Evolutionary conservation across 1,140 invertebrate genomes (phyloP).

Genomic region (Brachionus paranguensis): DNA sequence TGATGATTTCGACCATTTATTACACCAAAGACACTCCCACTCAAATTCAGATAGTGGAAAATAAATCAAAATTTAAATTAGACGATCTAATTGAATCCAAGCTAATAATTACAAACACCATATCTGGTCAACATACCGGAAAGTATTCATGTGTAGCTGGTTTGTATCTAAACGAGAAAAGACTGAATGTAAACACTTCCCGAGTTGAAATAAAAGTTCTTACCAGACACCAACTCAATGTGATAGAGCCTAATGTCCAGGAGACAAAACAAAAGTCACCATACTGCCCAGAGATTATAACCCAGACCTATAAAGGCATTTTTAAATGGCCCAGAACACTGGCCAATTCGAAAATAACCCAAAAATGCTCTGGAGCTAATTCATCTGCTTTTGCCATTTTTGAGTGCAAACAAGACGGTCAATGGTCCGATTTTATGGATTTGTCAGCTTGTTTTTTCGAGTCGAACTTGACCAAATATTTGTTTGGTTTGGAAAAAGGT

Average conservation of each 20-base stretch:
- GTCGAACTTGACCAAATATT: conserved; percentile 28
- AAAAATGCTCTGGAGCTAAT: neutral
- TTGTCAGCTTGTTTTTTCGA: neutral
- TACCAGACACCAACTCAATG: neutral
- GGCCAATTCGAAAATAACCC: neutral
- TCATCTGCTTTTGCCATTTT: conserved; percentile 13
- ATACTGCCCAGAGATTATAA: conserved; percentile 16
- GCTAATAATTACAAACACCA: conserved; percentile 3
- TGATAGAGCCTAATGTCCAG: neutral
- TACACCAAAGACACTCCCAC: conserved; percentile 16
- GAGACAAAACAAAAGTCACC: neutral
- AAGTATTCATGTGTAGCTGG: conserved; percentile 28
- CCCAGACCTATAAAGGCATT: conserved; percentile 5
- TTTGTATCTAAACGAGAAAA: neutral
- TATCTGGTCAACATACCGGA: conserved; percentile 4
- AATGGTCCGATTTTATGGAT: conserved; percentile 36
- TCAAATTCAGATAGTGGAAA: conserved; percentile 31
- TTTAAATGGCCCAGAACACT: conserved; percentile 16
- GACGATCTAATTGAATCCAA: conserved; percentile 25
- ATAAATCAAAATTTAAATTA: conserved; percentile 1
- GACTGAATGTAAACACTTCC: neutral
- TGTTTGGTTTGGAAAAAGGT: neutral
- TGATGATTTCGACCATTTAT: conserved; percentile 16
- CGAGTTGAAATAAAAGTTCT: conserved; percentile 13
- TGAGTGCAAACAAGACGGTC: neutral